A percentile compares a stretch with the other conserved stretches of the same genome.
Evolutionary conservation across 2,888 invertebrate species (phyloP).

Genomic region (Epinotia demarniana): DNA sequence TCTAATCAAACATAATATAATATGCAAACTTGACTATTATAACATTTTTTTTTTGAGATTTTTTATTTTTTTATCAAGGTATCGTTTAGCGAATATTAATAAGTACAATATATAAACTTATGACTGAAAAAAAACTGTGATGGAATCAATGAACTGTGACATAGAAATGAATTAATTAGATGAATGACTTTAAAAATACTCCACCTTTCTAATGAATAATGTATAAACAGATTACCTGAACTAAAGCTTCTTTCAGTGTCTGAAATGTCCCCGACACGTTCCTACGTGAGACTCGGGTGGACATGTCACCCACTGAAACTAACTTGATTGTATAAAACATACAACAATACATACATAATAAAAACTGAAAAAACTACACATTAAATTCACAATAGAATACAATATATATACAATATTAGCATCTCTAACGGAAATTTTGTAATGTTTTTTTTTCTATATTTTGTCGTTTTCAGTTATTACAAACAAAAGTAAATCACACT

Average conservation of each 20-base stretch:
- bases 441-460: constrained; percentile 72
- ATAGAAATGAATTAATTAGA: constrained; percentile 69
- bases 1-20: constrained; percentile 81
- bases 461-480: constrained; percentile 76
- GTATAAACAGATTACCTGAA: constrained; percentile 59
- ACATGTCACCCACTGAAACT: constrained; percentile 63
- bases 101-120: constrained; percentile 82
- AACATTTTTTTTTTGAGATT: constrained; percentile 69
- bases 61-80: constrained; percentile 72
- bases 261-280: constrained; percentile 53
- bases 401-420: constrained; percentile 77
- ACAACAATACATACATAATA: constrained; percentile 64
- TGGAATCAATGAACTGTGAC: constrained; percentile 46
- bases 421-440: constrained; percentile 71
- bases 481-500: constrained; percentile 82
- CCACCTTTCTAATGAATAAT: constrained; percentile 68
- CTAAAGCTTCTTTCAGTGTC: constrained; percentile 55
- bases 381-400: constrained; percentile 74
- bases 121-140: constrained; percentile 65
- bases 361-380: constrained; percentile 73
- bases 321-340: constrained; percentile 60
- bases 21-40: constrained; percentile 75
- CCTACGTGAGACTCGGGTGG: constrained; percentile 45
- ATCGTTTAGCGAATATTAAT: constrained; percentile 81
- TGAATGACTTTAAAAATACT: constrained; percentile 68